Conservation (phyloP, 1,140 invertebrate species). For the Whitmania pigra region DNA sequence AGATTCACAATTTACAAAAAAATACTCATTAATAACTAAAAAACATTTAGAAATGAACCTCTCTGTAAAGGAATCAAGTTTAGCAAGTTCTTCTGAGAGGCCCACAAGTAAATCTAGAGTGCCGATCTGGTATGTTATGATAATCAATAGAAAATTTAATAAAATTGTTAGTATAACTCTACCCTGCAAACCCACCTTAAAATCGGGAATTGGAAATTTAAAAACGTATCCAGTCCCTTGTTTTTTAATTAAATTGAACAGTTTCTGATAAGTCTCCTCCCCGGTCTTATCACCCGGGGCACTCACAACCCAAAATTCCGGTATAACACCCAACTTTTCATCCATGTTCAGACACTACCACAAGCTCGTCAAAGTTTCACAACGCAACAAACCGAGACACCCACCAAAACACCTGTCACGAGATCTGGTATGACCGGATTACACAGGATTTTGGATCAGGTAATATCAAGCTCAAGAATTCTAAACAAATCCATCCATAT, state of each 20-base stretch:
- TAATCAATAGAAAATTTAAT: too few species aligned
- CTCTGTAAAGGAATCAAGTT: slow-evolving; percentile 14
- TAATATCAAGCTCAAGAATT: too few species aligned
- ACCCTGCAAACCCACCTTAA: neutral
- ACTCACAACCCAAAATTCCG: neutral
- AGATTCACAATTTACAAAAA: neutral
- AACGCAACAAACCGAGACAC: too few species aligned
- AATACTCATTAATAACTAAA: neutral
- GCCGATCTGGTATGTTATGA: neutral
- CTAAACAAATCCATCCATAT: too few species aligned
- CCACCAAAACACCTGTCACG: too few species aligned
- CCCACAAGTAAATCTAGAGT: slow-evolving; percentile 13
- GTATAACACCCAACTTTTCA: neutral
- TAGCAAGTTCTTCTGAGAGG: slow-evolving; percentile 12
- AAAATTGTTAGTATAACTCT: neutral
- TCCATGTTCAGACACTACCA: too few species aligned
- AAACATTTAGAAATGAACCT: neutral
- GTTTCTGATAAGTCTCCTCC: slow-evolving; percentile 1
- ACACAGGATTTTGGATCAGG: too few species aligned
- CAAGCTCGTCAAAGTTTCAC: too few species aligned
- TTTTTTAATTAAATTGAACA: slow-evolving; percentile 2
- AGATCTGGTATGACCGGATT: too few species aligned
- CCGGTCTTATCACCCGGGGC: slow-evolving; percentile 1
- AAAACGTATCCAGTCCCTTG: neutral
- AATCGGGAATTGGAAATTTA: slow-evolving; percentile 4